Percentiles rank a stretch among this genome's conserved stretches.
These are phyloP conservation scores for Leptinotarsa juncta DNA, from an alignment of 2,888 invertebrate species.

Conservation along the genomic window DNA sequence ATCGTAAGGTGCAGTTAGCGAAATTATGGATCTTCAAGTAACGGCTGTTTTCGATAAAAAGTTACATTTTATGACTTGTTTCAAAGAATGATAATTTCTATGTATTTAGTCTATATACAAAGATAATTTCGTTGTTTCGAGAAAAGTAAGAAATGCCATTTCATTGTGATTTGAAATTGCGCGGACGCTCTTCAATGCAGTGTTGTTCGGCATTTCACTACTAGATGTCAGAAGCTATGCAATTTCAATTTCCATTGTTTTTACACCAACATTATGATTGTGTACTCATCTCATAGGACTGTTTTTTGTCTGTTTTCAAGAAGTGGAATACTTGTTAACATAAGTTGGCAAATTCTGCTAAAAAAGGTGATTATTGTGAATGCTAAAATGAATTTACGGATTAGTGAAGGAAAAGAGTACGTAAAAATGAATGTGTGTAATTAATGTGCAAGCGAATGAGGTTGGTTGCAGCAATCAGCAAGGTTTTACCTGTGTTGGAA, in stretches of 20 bases:
- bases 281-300: constrained; percentile 33
- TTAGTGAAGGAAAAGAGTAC: background rate
- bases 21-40: too few relatives aligned
- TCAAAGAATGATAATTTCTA: too few relatives aligned
- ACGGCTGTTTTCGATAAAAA: too few relatives aligned
- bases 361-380: background rate
- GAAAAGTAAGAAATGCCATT: too few relatives aligned
- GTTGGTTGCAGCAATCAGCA: constrained; percentile 33
- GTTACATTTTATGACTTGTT: too few relatives aligned
- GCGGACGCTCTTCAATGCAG: constrained; percentile 27
- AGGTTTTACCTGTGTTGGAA: constrained; percentile 57
- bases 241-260: constrained; percentile 61
- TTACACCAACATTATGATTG: constrained; percentile 54
- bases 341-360: constrained; percentile 2
- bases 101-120: too few relatives aligned
- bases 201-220: constrained; percentile 31
- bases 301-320: background rate
- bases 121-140: too few relatives aligned
- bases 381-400: too few relatives aligned
- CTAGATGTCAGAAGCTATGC: constrained; percentile 50
- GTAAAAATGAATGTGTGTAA: constrained; percentile 21
- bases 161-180: background rate
- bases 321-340: constrained; percentile 8
- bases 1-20: too few relatives aligned
- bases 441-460: constrained; percentile 41